Base-by-base conservation (phyloP, 1,140 invertebrate genomes). In the Heliconius congener region DNA sequence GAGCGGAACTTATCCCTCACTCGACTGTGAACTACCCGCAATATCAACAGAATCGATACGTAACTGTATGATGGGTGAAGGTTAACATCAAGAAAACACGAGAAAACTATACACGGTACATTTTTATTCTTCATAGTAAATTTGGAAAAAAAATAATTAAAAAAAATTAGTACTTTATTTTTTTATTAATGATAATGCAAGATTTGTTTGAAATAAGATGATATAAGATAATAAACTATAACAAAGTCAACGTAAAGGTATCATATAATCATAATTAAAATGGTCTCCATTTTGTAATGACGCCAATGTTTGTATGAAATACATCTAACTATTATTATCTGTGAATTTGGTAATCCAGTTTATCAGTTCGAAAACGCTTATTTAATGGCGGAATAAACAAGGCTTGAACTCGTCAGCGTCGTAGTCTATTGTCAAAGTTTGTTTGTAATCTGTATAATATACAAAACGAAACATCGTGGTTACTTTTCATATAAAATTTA, bases 1-100 rank as follows among this genome's bases (percentile, higher is more conserved):
- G 82, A 89, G 83, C 79, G 87, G 83, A 88, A 88, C 77, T 85
- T 79, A 87, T 86, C 82, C 83, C 84, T 81, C 86, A 86, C 77
- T 89, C 87, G 83, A 86, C 82, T 88, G 87, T 87, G 81, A 87
- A 81, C 60, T 66, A 66, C 81, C 85, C 82, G 83, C 84, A 60
- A 80, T 83, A 85, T 80, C 81, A 85, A 76, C 82, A 57, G 74
- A 84, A 83, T 83, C 83, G 82, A 88, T 88, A 82, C 55, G 57
- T 76, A 57, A 74, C 73, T 66, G 73, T 75, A 60, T 75, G 74
- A 75, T 66, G 55, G 27, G 37, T 60, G 73, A 75, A 75, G 74
- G 74, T 75, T 75, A 75, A 75, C 74, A 66, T 66, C 74, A 75
- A 50, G 46, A 50, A 75, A 39, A 34, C 50, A 30, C 34, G 55